Evolutionary conservation across 2,797 vertebrate genomes (phyloP).

Genomic region (Melanotaenia boesemani): DNA sequence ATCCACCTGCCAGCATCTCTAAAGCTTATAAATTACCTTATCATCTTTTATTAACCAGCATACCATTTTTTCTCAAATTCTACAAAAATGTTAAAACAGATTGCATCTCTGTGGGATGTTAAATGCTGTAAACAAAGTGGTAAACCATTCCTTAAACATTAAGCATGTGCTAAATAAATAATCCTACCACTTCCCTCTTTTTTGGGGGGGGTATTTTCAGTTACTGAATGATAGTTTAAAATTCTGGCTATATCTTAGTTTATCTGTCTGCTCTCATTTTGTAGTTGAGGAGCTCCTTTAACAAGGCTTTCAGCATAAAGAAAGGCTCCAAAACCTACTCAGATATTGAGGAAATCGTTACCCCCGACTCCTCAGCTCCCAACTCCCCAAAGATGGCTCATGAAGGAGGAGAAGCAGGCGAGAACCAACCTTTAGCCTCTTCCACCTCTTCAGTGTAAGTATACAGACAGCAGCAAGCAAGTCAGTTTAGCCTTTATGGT

Average conservation of each 20-base stretch:
- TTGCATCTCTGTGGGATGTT: background rate
- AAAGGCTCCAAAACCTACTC: constrained; percentile 97
- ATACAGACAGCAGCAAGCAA: background rate
- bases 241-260: constrained; percentile 1
- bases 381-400: constrained; percentile 96
- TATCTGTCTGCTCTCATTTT: constrained; percentile 31
- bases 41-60: background rate
- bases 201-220: background rate
- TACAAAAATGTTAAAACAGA: background rate
- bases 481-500: background rate
- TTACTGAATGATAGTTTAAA: constrained; percentile 2
- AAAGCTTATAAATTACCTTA: background rate
- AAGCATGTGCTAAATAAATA: constrained; percentile 55
- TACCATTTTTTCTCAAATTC: background rate
- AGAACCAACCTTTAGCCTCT: constrained; percentile 78
- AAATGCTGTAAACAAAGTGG: constrained; percentile 5
- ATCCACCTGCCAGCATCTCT: background rate
- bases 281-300: constrained; percentile 96
- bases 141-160: constrained; percentile 35
- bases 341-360: constrained; percentile 96
- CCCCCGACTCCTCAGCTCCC: constrained; percentile 94
- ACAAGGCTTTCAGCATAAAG: constrained; percentile 98
- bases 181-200: constrained; percentile 33
- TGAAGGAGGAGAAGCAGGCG: constrained; percentile 77
- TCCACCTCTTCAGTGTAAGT: constrained; percentile 87